Conservation (phyloP, 1,140 invertebrate species). For the Tenebrio molitor region DNA sequence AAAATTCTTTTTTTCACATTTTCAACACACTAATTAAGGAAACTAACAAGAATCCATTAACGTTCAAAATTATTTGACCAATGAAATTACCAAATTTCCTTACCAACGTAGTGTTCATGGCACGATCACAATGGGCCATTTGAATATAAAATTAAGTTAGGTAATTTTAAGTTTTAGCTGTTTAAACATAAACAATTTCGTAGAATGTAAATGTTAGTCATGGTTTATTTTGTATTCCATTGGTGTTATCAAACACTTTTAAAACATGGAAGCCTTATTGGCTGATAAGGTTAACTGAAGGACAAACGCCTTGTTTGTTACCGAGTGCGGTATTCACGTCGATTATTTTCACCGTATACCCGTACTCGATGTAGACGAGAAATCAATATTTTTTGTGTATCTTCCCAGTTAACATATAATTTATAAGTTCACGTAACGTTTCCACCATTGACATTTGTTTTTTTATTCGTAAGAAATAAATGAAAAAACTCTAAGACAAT, state of each 20-base stretch:
- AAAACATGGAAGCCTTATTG: conserved; percentile 16
- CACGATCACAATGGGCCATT: background rate
- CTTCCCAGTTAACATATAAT: background rate
- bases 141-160: background rate
- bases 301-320: conserved; percentile 24
- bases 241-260: conserved; percentile 20
- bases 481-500: too few species aligned
- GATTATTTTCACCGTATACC: conserved; percentile 2
- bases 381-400: conserved; percentile 23
- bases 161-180: conserved; percentile 7
- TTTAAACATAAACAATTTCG: background rate
- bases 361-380: background rate
- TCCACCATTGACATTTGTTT: background rate
- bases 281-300: conserved; percentile 19
- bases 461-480: too few species aligned
- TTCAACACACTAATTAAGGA: too few species aligned
- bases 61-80: too few species aligned
- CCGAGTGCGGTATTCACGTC: conserved; percentile 16
- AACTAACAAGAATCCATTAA: too few species aligned
- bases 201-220: background rate
- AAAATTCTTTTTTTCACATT: too few species aligned
- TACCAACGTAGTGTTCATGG: too few species aligned
- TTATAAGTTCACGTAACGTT: background rate
- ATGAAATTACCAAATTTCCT: too few species aligned
- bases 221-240: conserved; percentile 2